phyloP scores from a whole-genome alignment of 2,113 vertebrate species.

The Sarotherodon lohbergeri region DNA sequence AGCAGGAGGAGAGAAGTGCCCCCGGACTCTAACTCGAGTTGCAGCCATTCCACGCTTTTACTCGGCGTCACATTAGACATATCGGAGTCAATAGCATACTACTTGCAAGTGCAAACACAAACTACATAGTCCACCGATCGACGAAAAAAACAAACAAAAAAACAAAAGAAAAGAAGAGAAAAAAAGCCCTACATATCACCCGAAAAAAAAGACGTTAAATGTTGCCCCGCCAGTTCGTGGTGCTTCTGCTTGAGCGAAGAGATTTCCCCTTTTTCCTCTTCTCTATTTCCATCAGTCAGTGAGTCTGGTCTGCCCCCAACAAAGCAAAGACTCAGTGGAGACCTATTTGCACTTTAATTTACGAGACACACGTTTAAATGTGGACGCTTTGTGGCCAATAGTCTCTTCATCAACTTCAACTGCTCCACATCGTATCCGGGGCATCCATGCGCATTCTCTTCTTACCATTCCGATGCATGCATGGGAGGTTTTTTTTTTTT shows the following conservation, averaged over 20 bases:
- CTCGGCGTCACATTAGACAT: constrained; percentile 86
- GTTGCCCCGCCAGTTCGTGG: constrained; percentile 28
- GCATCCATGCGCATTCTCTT: constrained; percentile 27
- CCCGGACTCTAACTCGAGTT: constrained; percentile 87
- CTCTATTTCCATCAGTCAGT: constrained; percentile 53
- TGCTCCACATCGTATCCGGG: constrained; percentile 1
- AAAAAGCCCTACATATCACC: constrained; percentile 9
- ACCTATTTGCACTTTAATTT: not conserved
- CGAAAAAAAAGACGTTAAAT: not conserved
- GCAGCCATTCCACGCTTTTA: constrained; percentile 94
- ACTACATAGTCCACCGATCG: constrained; percentile 28
- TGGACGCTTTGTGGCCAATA: not conserved
- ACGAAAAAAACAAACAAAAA: not conserved
- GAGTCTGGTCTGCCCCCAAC: not conserved
- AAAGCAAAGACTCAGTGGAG: not conserved
- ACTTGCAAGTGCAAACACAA: constrained; percentile 21
- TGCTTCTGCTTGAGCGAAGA: constrained; percentile 35
- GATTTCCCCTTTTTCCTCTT: constrained; percentile 46
- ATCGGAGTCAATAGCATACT: constrained; percentile 68
- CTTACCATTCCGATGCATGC: constrained; percentile 60
- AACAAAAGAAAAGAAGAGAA: not conserved
- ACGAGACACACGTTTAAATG: not conserved
- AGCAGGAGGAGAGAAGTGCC: constrained; percentile 86
- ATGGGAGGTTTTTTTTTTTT: constrained; percentile 24
- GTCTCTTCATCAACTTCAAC: constrained; percentile 20